phyloP scores from a whole-genome alignment of 2,113 vertebrate species.

The Phocoena phocoena region DNA sequence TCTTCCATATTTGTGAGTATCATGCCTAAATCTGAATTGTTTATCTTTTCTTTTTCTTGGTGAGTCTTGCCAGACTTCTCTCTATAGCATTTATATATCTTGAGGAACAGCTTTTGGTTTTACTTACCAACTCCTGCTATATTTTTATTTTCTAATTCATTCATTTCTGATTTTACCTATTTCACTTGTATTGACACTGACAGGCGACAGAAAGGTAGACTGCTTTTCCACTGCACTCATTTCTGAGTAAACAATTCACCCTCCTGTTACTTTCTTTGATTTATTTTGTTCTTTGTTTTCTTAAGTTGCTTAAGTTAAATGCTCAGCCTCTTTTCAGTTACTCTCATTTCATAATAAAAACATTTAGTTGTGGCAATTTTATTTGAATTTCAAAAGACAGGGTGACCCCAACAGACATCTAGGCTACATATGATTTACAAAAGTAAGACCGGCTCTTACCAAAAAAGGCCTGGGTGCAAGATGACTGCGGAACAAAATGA shows the following conservation, averaged over 20 bases:
- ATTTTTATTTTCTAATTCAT: constrained; percentile 6
- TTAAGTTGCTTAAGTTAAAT: constrained; percentile 10
- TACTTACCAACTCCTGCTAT: background rate
- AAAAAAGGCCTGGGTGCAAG: background rate
- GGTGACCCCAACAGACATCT: background rate
- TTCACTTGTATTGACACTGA: background rate
- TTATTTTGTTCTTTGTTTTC: background rate
- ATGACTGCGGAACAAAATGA: background rate
- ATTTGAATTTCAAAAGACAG: constrained; percentile 34
- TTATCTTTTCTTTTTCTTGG: background rate
- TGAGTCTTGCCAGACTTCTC: background rate
- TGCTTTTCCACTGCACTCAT: background rate
- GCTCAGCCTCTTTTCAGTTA: background rate
- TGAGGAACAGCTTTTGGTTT: background rate
- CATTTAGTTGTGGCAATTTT: background rate
- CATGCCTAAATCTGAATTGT: background rate
- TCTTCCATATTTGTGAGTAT: background rate
- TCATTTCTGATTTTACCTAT: background rate
- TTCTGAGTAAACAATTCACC: background rate
- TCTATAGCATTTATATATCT: background rate
- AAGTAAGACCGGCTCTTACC: background rate
- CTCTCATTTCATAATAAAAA: constrained; percentile 21
- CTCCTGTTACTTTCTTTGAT: background rate
- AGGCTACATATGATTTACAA: background rate
- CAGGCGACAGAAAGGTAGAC: background rate